Evolutionary conservation across 2,113 vertebrate genomes (phyloP).

Genomic region (Tragelaphus imberbis): DNA sequence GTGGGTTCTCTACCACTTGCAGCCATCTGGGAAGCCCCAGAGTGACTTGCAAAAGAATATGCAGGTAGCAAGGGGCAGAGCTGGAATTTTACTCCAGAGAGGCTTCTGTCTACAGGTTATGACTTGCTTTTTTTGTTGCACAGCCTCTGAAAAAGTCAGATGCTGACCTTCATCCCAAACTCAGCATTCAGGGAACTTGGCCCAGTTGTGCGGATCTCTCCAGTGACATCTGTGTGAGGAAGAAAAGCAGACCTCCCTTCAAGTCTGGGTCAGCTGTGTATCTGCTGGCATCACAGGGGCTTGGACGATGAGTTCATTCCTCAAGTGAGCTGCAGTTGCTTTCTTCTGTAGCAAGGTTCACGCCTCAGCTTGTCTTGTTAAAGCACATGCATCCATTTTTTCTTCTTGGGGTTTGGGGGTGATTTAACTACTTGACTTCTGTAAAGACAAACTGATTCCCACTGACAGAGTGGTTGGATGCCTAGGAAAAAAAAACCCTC

Average conservation of each 20-base stretch:
- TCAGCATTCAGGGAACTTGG: background rate
- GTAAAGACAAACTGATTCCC: background rate
- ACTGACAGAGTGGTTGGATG: background rate
- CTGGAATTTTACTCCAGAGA: background rate
- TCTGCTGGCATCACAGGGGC: background rate
- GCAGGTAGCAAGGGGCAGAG: background rate
- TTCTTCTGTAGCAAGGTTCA: background rate
- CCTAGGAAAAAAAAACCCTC: conserved; percentile 1
- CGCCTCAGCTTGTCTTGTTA: background rate
- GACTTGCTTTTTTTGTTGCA: background rate
- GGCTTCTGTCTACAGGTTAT: background rate
- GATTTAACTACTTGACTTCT: conserved; percentile 42
- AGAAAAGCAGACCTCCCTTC: background rate
- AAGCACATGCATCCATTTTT: background rate
- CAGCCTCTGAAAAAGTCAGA: background rate
- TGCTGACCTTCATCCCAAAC: background rate
- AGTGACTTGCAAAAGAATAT: background rate
- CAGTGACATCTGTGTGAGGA: background rate
- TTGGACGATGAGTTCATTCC: background rate
- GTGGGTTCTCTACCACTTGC: background rate
- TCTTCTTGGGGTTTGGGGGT: conserved; percentile 24
- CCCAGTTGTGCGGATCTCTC: background rate
- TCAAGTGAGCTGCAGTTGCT: background rate
- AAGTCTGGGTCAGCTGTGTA: background rate
- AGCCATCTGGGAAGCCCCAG: background rate